Conservation (phyloP, 2,797 vertebrate genomes). For the Lemur catta region DNA sequence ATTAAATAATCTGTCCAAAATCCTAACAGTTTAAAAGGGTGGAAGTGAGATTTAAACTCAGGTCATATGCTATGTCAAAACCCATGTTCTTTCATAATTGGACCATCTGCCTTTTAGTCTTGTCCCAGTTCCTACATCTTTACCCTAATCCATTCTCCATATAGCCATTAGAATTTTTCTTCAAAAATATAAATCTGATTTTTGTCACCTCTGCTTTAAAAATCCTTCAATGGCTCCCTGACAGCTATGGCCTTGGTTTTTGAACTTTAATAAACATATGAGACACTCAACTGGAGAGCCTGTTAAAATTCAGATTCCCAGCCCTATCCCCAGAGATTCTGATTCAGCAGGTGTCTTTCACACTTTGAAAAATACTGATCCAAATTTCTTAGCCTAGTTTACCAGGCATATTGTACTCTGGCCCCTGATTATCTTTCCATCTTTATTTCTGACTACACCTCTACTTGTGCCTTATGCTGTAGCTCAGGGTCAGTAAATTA, state of each 20-base stretch:
- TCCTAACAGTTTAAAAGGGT: not conserved
- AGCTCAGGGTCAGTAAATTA: not conserved
- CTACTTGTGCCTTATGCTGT: not conserved
- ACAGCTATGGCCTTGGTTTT: not conserved
- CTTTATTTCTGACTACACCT: not conserved
- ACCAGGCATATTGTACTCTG: not conserved
- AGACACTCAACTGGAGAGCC: not conserved
- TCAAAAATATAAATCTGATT: not conserved
- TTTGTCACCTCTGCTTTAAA: not conserved
- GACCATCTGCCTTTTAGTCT: not conserved
- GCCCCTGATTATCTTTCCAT: not conserved
- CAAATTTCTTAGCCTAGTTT: not conserved
- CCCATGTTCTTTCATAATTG: not conserved
- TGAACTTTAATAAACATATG: not conserved
- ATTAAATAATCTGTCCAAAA: slow-evolving; percentile 25
- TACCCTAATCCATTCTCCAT: not conserved
- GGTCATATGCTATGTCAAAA: not conserved
- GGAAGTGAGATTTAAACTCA: not conserved
- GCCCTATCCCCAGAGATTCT: not conserved
- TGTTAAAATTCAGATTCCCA: slow-evolving; percentile 12
- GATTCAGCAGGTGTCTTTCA: not conserved
- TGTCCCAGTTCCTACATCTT: not conserved
- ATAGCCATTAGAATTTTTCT: not conserved
- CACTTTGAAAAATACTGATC: not conserved
- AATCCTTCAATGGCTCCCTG: not conserved